Evolutionary conservation across 1,140 invertebrate species (phyloP).

Genomic region (Cydia amplana): DNA sequence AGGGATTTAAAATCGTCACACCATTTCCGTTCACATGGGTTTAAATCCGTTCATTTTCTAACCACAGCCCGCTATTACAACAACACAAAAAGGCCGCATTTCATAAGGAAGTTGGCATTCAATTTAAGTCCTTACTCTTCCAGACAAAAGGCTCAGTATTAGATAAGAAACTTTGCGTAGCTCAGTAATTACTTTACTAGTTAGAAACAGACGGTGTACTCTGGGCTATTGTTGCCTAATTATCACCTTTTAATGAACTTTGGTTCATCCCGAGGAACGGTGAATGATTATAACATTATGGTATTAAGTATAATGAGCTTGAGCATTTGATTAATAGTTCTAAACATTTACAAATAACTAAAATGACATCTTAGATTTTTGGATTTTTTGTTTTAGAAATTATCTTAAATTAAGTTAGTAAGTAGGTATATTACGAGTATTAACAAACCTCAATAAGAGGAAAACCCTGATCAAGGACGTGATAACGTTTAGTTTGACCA

Average conservation of each 20-base stretch:
- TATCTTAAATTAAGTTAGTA: background rate
- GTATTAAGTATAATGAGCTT: background rate
- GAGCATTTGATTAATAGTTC: background rate
- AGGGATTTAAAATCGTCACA: constrained; percentile 22
- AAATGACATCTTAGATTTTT: background rate
- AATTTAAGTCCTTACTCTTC: background rate
- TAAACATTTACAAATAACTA: too few relatives aligned
- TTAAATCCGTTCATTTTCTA: constrained; percentile 25
- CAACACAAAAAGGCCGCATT: background rate
- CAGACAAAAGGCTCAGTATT: background rate
- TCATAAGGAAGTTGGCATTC: background rate
- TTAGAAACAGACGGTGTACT: constrained; percentile 28
- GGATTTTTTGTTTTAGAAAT: background rate
- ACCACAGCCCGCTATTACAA: background rate
- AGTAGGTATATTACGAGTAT: too few relatives aligned
- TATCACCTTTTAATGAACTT: constrained; percentile 42
- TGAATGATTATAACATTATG: background rate
- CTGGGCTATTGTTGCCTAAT: constrained; percentile 41
- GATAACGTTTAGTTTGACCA: too few relatives aligned
- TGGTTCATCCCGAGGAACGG: background rate
- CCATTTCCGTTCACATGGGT: constrained; percentile 5
- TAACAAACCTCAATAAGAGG: too few relatives aligned
- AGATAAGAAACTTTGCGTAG: background rate
- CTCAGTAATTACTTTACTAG: constrained; percentile 19
- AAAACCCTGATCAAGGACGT: too few relatives aligned